phyloP scores from a whole-genome alignment of 2,888 invertebrate genomes.

The Rhagonycha lutea region DNA sequence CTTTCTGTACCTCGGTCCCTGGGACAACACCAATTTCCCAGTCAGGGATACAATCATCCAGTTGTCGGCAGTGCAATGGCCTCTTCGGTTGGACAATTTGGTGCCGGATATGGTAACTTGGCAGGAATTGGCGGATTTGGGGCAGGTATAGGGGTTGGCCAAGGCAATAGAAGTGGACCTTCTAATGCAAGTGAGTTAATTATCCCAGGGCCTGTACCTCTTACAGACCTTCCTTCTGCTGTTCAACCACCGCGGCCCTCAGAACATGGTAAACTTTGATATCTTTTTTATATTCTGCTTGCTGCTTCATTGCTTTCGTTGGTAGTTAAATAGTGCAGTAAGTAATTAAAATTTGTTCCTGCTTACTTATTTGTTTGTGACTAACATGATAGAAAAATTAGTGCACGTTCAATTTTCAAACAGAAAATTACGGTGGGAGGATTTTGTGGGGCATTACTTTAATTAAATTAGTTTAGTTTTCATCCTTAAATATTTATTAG shows the following conservation, averaged over 20 bases:
- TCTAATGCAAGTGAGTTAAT: conserved; percentile 67
- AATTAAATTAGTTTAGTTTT: neutral
- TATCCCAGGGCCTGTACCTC: conserved; percentile 47
- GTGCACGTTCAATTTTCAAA: neutral
- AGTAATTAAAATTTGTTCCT: neutral
- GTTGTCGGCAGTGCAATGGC: conserved; percentile 66
- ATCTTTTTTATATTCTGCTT: conserved; percentile 17
- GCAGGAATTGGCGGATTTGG: conserved; percentile 56
- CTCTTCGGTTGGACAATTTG: conserved; percentile 58
- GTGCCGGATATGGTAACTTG: conserved; percentile 57
- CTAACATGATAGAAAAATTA: neutral
- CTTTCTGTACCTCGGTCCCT: conserved; percentile 78
- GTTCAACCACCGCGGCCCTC: conserved; percentile 52
- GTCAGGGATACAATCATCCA: conserved; percentile 71
- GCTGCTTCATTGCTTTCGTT: conserved; percentile 42
- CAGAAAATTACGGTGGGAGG: neutral
- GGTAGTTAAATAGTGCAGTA: neutral
- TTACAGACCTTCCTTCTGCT: conserved; percentile 53
- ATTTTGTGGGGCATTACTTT: neutral
- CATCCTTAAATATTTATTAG: neutral
- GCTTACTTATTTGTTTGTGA: neutral
- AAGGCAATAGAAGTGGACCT: conserved; percentile 47
- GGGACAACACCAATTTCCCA: conserved; percentile 66
- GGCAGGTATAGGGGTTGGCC: conserved; percentile 57
- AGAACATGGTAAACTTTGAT: conserved; percentile 54